Conservation (phyloP, 2,797 vertebrate species). For the Sebastes cheni region DNA sequence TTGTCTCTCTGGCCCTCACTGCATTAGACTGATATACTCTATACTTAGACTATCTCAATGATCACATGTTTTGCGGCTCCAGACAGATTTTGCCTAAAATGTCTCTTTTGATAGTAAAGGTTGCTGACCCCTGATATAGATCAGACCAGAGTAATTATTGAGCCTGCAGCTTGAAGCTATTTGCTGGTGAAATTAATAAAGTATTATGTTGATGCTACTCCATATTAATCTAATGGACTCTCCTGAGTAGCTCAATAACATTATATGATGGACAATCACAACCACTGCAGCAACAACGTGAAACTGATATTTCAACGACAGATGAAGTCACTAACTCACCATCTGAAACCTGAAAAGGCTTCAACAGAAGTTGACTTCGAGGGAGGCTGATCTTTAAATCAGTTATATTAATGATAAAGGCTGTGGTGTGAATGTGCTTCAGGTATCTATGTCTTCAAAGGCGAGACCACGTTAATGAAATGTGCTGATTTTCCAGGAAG, state of each 20-base stretch:
- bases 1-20: too few species aligned
- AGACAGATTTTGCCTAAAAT: too few species aligned
- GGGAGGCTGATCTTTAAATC: not conserved
- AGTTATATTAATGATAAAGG: too few species aligned
- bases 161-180: not conserved
- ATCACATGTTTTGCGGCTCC: too few species aligned
- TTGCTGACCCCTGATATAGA: too few species aligned
- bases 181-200: not conserved
- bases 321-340: not conserved
- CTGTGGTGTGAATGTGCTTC: not conserved
- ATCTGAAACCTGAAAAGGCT: not conserved
- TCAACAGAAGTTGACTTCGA: not conserved
- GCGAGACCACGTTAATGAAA: constrained; percentile 18
- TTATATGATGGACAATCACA: not conserved
- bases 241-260: not conserved
- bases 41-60: too few species aligned
- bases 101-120: too few species aligned
- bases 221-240: not conserved
- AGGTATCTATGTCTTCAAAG: not conserved
- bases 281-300: not conserved
- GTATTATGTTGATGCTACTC: not conserved
- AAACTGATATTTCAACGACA: not conserved
- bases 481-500: constrained; percentile 35
- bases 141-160: not conserved
- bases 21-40: too few species aligned